A percentile compares a stretch with the other conserved stretches of the same genome.
Evolutionary conservation across 2,888 invertebrate species (phyloP).

Genomic region (Diloba caeruleocephala): DNA sequence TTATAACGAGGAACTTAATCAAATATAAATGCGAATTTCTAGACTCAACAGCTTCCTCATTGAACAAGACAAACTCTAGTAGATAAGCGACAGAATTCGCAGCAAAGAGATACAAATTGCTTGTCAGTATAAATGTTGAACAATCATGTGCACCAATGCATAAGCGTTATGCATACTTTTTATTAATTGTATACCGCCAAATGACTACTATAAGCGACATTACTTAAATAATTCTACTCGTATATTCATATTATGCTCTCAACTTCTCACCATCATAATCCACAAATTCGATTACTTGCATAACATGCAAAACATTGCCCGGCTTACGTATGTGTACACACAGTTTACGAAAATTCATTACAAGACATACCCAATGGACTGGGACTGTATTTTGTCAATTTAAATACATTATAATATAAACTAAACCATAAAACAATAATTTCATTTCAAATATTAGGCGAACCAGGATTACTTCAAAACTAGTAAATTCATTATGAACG

Average conservation of each 20-base stretch:
- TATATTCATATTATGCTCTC: constrained; percentile 64
- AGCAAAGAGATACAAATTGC: constrained; percentile 65
- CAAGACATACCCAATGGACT: constrained; percentile 52
- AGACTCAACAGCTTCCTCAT: constrained; percentile 28
- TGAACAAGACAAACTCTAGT: constrained; percentile 55
- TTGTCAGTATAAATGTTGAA: constrained; percentile 57
- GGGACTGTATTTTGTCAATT: constrained; percentile 43
- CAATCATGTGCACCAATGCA: constrained; percentile 63
- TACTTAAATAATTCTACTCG: constrained; percentile 68
- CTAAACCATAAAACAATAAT: constrained; percentile 24
- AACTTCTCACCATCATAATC: constrained; percentile 63
- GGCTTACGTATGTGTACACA: constrained; percentile 65
- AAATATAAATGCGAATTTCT: constrained; percentile 39
- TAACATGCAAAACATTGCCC: constrained; percentile 78
- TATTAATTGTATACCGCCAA: constrained; percentile 73
- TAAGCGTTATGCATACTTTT: constrained; percentile 75
- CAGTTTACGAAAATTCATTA: constrained; percentile 51
- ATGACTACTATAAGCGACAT: constrained; percentile 80
- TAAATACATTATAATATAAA: constrained; percentile 39
- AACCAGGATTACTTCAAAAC: constrained; percentile 47
- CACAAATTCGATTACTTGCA: constrained; percentile 71
- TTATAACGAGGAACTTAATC: constrained; percentile 67
- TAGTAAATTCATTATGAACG: too few species aligned
- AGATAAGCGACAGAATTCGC: constrained; percentile 73
- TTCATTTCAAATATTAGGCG: constrained; percentile 35